A percentile compares a stretch with the other conserved stretches of the same genome.
These are phyloP conservation scores for Uloborus plumipes DNA, from an alignment of 2,888 invertebrate genomes.

Conservation along the genomic window DNA sequence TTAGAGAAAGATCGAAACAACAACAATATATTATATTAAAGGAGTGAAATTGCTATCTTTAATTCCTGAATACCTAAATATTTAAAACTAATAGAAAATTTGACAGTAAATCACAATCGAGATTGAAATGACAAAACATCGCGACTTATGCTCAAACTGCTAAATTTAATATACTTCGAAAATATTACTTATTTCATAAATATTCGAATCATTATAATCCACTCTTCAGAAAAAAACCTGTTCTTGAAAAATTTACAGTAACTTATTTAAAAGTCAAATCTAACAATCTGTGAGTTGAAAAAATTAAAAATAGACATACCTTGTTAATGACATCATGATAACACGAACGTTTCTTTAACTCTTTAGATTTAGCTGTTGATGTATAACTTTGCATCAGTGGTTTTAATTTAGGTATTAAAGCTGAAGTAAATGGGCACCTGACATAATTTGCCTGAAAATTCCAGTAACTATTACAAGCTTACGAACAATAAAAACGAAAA, in stretches of 20 bases:
- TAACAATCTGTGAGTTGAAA: background rate
- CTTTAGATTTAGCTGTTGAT: constrained; percentile 95
- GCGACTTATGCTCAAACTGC: too few species aligned
- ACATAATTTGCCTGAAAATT: constrained; percentile 67
- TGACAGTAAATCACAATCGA: too few species aligned
- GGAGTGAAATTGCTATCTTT: too few species aligned
- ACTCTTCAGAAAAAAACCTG: background rate
- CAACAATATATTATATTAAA: too few species aligned
- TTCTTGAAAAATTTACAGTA: background rate
- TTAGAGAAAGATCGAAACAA: too few species aligned
- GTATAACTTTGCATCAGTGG: constrained; percentile 79
- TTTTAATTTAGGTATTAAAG: constrained; percentile 64
- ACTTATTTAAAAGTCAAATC: background rate
- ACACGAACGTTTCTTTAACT: constrained; percentile 92
- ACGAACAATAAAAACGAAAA: too few species aligned
- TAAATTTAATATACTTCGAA: too few species aligned
- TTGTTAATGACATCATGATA: constrained; percentile 94
- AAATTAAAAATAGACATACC: constrained; percentile 74
- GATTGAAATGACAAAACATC: constrained; percentile 2
- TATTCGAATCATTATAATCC: background rate
- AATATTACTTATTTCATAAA: background rate
- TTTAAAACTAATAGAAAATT: too few species aligned
- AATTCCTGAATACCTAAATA: too few species aligned
- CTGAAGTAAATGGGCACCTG: constrained; percentile 67
- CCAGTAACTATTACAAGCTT: background rate